phyloP scores from a whole-genome alignment of 2,113 vertebrate genomes.

The Hemibagrus wyckioides region DNA sequence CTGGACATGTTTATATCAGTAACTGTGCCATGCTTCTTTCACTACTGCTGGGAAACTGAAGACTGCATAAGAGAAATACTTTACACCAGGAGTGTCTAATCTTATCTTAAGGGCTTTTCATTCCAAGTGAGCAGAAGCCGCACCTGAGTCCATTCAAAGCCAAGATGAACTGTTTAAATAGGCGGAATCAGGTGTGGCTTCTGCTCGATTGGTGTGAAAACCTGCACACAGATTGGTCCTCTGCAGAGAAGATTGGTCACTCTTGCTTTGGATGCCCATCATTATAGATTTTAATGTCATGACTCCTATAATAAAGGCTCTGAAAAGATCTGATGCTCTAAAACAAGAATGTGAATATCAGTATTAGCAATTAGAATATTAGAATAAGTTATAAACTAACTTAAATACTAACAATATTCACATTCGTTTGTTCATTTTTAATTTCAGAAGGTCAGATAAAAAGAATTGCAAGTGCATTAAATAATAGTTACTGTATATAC shows the following conservation, averaged over 20 bases:
- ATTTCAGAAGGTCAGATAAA: not conserved
- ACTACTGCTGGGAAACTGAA: not conserved
- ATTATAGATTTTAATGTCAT: not conserved
- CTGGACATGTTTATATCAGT: constrained; percentile 14
- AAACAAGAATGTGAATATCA: not conserved
- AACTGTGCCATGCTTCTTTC: not conserved
- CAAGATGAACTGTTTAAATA: no score
- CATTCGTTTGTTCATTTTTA: not conserved
- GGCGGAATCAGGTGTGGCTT: no score
- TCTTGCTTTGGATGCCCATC: not conserved
- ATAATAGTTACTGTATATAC: not conserved
- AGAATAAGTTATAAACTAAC: not conserved
- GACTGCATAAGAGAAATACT: not conserved
- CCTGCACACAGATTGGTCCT: no score
- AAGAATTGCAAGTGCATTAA: not conserved
- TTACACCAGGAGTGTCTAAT: not conserved
- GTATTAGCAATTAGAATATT: not conserved
- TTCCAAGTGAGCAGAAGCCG: no score
- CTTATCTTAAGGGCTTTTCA: no score
- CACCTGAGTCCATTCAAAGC: no score
- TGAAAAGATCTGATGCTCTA: not conserved
- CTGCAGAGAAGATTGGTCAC: no score
- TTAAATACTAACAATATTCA: not conserved
- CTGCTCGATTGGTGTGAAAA: no score
- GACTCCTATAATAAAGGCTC: not conserved